Evolutionary conservation across 2,888 invertebrate species (phyloP), one percentile per base, ranked within the genome.

Genomic region (Galeruca laticollis): DNA sequence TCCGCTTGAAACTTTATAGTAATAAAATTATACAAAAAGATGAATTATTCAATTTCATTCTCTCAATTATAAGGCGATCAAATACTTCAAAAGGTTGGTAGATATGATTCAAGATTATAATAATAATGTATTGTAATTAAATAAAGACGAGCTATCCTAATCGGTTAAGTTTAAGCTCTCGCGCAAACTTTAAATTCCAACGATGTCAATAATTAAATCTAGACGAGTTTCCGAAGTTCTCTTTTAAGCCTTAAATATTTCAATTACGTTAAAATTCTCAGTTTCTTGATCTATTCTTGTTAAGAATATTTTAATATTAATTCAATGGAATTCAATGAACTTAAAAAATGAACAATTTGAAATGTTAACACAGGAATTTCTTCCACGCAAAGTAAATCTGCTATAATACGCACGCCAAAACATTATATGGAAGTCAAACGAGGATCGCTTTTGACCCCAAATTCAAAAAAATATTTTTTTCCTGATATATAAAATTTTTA

Each of bases 201-300:
- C 15, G 56, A 15, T 8, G 35, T 35, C 33, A 8, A 21, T 26
- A 18, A 26, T 54, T 54, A 54, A 54, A 54, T 54, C 54, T 26
- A 31, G 56, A 57, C 18, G 35, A 57, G 18, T 35, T 57, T 33
- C 33, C 33, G 31, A 57, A 57, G 56, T 31, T 54, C 31, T 11
- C 54, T 10, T 26, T 26, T 26, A 54, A 21, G 26, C n/a, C 33
- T n/a, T 13, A 57, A 57, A 57, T 57, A 57, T 57, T 57, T 57
- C 8, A 57, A 57, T 57, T 57, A 33, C 10, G 18, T 15, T 9
- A 3, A 57, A 26, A 20, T 20, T 51, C 21, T 26, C 0, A 54
- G 11, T 54, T 26, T 54, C 52, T 2, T 26, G 52, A 26, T 26
- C n/a, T 13, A 54, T 21, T 54, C 21, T 54, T 26, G 5, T 21